Base-by-base conservation (phyloP, 1,140 invertebrate genomes). In the Habropoda laboriosa region DNA sequence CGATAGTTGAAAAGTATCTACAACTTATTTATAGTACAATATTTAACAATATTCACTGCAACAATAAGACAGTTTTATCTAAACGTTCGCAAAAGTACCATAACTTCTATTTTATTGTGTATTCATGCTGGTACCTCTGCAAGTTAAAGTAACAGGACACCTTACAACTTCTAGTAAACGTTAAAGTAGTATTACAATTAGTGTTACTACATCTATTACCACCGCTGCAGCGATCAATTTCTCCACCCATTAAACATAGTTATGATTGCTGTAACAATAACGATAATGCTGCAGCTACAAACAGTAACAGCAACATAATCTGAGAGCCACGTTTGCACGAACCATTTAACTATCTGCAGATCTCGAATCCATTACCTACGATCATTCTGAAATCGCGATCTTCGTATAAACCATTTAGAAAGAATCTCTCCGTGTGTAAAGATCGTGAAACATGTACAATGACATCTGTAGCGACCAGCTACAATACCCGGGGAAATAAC, bases 251-350 rank as follows among this genome's bases (percentile, higher is more conserved):
- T 63, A 63, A 63, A 42, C 16, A n/a, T 32, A 27, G n/a, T 63
- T 24, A 63, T 21, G 35, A 40, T 42, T 63, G 12, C n/a, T n/a
- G 40, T 63, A 63, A 61, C 58, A 61, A 63, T 63, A 42, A 63
- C n/a, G 35, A 63, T 63, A 63, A 40, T 35, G n/a, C 35, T n/a
- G 21, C 27, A 63, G 40, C 13, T 63, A 63, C 38, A 35, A 4
- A 5, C 38, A 35, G 58, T 61, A 61, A 40, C n/a, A 61, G 58
- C 35, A 63, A 63, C 60, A 63, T 63, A 63, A 40, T 63, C 35
- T 63, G 12, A 6, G 35, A 8, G 5, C 1, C 60, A 38, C 21
- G 12, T n/a, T 63, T 35, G 16, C 60, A 40, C 60, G 35, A 40
- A 40, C 24, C 32, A 38, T 61, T 61, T 61, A 61, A 38, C 32